Evolutionary conservation across 2,888 invertebrate genomes (phyloP).

Genomic region (Apamea crenata): DNA sequence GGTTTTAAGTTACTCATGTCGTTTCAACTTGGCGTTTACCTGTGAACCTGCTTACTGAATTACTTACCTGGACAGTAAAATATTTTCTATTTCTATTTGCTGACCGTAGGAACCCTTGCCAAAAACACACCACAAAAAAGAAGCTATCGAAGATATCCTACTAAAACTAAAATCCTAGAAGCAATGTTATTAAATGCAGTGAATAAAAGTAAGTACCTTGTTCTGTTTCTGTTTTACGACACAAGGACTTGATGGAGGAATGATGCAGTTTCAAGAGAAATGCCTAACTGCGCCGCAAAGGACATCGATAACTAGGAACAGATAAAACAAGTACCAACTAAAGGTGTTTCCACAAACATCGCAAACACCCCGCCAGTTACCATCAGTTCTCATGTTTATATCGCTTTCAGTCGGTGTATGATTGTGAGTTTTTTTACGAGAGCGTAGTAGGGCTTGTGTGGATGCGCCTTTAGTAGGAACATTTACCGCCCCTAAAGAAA

Average conservation of each 20-base stretch:
- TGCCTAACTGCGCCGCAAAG: not conserved
- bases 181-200: too few species aligned
- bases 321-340: constrained; percentile 3
- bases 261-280: not conserved
- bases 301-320: constrained; percentile 11
- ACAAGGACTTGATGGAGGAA: not conserved
- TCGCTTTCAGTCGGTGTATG: not conserved
- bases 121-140: not conserved
- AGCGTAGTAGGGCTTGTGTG: not conserved
- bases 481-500: not conserved
- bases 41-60: not conserved
- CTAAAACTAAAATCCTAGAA: not conserved
- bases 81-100: not conserved
- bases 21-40: not conserved
- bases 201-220: not conserved
- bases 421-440: not conserved
- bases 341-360: not conserved
- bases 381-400: constrained; percentile 1
- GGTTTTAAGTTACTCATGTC: not conserved
- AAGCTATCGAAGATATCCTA: not conserved
- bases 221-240: not conserved
- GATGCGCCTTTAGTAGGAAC: not conserved
- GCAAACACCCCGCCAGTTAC: not conserved
- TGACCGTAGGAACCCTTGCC: not conserved
- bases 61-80: not conserved